Base-by-base conservation (phyloP, 1,140 invertebrate genomes). In the Trichonephila clavipes region DNA sequence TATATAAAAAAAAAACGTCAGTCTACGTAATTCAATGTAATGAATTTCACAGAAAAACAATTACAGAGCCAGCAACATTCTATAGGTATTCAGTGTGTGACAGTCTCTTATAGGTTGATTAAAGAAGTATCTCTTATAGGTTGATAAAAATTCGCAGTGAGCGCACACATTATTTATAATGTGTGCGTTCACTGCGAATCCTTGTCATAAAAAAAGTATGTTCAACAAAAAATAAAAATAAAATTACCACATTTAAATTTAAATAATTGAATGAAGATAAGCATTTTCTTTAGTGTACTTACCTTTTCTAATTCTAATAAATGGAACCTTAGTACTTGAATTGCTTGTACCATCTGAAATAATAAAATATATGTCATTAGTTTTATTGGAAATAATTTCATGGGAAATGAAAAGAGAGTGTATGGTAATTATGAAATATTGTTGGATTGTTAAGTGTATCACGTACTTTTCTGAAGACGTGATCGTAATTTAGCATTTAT, bases 251-350 rank as follows among this genome's bases (percentile, higher is more conserved):
- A 69, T 24, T n/a, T 24, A 12, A 12, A 28, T 69, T 12, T n/a
- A 40, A 77, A 16, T 18, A 16, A 18, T 6, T 77, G 4, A 40
- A 18, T 7, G 72, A 18, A 34, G 16, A 18, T 40, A 28, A 40
- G 10, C 24, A 77, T 77, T 77, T 77, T 61, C 16, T 85, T 85
- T 85, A 34, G 61, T 16, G 21, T 19, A 97, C 97, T 98, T 97
- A 99, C 99, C 98, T 99, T 99, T 99, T 99, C 99, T 44, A 99
- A 97, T 97, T 99, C 99, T 97, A 99, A 97, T 96, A 99, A 97
- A 97, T 99, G 99, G 98, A 99, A 99, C 97, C 99, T 98, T 96
- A 99, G 97, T 95, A 99, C 99, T 97, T 99, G 99, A 97, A 99
- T 99, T 96, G 99, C 98, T 97, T 99, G 99, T 96, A 99, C 98